Base-by-base conservation (phyloP, 2,888 invertebrate genomes). In the Plagiodera versicolora region DNA sequence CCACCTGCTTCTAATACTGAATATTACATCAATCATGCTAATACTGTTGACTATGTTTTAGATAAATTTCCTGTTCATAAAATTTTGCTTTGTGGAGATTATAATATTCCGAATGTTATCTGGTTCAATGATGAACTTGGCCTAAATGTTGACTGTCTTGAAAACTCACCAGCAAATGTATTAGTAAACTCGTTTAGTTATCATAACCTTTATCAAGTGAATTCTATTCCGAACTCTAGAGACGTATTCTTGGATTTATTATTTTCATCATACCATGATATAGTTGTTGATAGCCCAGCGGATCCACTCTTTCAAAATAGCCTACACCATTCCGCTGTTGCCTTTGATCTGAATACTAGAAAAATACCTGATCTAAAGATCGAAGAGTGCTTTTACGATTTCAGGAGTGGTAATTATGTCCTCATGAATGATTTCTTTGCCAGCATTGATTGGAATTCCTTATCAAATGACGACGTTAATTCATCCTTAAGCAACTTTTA, bases 341-440 rank as follows among this genome's bases (percentile, higher is more conserved):
- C 14, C 6, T 49, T 49, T 28, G 28, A 49, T 44, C 11, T 53
- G 35, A 53, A 53, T 53, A 14, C 17, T 53, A 16, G 11, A 19
- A 52, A 14, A 44, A 52, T 39, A 32, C 35, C 52, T 16, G 32
- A 52, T 48, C 48, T 49, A 30, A 49, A 49, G 30, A 49, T 28
- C 17, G 49, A 16, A 14, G 49, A 49, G 16, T 49, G 30, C 28
- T 49, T 28, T 24, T 28, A 49, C 10, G 28, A 49, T 28, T 49
- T 49, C 30, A 49, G 30, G 30, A 49, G 30, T 49, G n/a, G 49
- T 28, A 28, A 49, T 49, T 49, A 49, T 49, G 10, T 28, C 24
- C 49, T 49, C 28, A 49, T 49, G 49, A 49, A 49, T 17, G 28
- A 49, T 49, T 49, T 49, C 28, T 49, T 28, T 17, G 49, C 49